These are phyloP conservation scores for Vimba vimba DNA, from an alignment of 2,113 vertebrate species.

Conservation along the genomic window DNA sequence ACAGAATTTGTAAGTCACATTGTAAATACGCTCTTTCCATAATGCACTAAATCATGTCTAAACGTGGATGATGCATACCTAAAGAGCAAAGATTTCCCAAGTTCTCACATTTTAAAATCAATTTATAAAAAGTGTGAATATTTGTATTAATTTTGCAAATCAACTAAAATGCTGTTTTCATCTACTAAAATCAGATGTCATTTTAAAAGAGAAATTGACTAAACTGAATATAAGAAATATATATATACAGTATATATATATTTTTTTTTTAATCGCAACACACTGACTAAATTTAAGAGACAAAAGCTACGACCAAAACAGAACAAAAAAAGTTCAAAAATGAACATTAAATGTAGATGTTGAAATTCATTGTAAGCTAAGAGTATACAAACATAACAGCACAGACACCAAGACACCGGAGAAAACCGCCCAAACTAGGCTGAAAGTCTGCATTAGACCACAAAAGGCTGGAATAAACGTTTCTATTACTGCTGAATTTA, in stretches of 20 bases:
- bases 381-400: not conserved
- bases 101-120: not conserved
- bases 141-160: not conserved
- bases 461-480: not conserved
- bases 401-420: not conserved
- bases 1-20: not conserved
- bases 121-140: not conserved
- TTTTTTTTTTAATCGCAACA: too few species aligned
- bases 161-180: not conserved
- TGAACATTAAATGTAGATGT: not conserved
- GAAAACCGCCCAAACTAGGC: not conserved
- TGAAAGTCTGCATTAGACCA: constrained; percentile 1
- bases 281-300: not conserved
- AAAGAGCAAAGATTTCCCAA: not conserved
- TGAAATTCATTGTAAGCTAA: not conserved
- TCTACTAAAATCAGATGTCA: not conserved
- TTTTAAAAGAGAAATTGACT: not conserved
- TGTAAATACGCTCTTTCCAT: not conserved
- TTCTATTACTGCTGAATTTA: constrained; percentile 9
- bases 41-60: not conserved
- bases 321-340: too few species aligned
- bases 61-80: not conserved
- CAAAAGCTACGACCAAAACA: not conserved
- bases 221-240: not conserved
- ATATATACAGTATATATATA: too few species aligned